Evolutionary conservation across 2,888 invertebrate genomes (phyloP).

Genomic region (Physocephala rufipes): DNA sequence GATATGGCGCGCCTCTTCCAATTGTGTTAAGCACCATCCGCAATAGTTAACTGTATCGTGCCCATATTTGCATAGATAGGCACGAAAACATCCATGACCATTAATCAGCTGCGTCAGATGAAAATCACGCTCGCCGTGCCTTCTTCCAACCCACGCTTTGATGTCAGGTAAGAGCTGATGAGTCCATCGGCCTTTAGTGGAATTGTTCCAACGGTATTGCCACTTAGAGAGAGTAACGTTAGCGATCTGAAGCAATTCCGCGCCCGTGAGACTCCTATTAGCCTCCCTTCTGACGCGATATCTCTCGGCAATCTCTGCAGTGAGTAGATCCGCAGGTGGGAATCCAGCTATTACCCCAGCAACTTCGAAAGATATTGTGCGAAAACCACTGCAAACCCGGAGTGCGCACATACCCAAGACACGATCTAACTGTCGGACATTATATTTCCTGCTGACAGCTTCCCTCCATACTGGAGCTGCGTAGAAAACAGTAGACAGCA

Average conservation of each 20-base stretch:
- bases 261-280: background rate
- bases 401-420: background rate
- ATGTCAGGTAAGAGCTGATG: no score
- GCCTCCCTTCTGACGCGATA: no score
- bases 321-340: background rate
- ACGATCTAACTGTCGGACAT: background rate
- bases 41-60: background rate
- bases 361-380: background rate
- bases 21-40: conserved; percentile 6
- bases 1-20: no score
- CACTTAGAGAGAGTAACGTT: background rate
- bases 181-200: background rate
- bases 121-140: background rate
- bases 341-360: background rate
- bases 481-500: background rate
- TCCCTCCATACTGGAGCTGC: background rate
- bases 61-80: background rate
- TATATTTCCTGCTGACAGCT: background rate
- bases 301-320: no score
- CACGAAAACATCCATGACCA: background rate
- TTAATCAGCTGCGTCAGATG: background rate
- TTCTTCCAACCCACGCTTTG: background rate
- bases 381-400: background rate
- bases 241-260: background rate
- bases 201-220: background rate